Evolutionary conservation across 2,113 vertebrate species (phyloP).

Genomic region (Poeciliopsis prolifica): DNA sequence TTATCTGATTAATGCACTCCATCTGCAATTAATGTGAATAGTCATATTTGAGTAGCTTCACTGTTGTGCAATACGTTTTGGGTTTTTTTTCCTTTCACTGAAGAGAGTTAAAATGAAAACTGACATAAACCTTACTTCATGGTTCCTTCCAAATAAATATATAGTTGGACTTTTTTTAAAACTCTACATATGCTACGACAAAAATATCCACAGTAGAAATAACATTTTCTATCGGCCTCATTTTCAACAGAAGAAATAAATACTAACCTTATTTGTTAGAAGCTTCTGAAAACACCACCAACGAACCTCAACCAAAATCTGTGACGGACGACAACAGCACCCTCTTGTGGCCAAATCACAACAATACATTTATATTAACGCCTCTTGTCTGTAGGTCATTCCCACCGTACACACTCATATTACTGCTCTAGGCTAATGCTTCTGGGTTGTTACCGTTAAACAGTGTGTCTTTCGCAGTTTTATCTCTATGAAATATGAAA

Average conservation of each 20-base stretch:
- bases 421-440: too few species aligned
- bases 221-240: neutral
- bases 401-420: too few species aligned
- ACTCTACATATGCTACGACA: neutral
- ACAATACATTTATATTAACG: conserved; percentile 2
- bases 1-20: too few species aligned
- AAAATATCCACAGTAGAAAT: neutral
- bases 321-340: conserved; percentile 31
- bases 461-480: neutral
- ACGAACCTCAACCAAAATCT: neutral
- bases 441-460: neutral
- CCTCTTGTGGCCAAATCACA: conserved; percentile 49
- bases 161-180: neutral
- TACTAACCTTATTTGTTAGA: neutral
- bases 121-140: too few species aligned
- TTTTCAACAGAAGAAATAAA: neutral
- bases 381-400: neutral
- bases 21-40: too few species aligned
- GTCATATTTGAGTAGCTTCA: too few species aligned
- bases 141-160: too few species aligned
- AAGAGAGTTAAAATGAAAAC: too few species aligned
- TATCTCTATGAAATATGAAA: too few species aligned
- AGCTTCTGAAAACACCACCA: neutral
- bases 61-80: too few species aligned
- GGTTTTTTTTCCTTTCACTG: too few species aligned